Evolutionary conservation across 2,113 vertebrate genomes (phyloP).

Genomic region (Rhynchopsitta pachyrhyncha): DNA sequence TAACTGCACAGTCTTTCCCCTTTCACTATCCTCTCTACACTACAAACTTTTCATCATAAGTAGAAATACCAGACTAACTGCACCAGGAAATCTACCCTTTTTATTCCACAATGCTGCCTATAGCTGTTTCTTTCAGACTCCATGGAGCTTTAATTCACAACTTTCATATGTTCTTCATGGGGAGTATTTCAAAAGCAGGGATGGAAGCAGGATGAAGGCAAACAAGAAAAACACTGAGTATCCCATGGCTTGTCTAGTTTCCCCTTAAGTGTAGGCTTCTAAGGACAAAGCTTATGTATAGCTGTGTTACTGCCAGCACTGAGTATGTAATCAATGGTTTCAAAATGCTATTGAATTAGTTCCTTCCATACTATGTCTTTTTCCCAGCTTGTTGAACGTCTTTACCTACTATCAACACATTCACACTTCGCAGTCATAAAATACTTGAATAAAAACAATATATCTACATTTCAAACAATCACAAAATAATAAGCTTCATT

Average conservation of each 20-base stretch:
- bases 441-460: background rate
- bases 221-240: slow-evolving; percentile 3
- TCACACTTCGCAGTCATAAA: background rate
- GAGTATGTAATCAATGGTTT: background rate
- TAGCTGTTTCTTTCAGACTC: background rate
- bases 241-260: background rate
- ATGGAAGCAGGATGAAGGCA: background rate
- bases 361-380: background rate
- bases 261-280: background rate
- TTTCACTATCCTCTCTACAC: background rate
- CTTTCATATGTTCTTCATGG: background rate
- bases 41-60: background rate
- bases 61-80: background rate
- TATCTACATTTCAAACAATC: background rate
- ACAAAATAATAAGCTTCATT: background rate
- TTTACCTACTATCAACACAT: background rate
- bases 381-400: background rate
- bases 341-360: background rate
- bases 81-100: background rate
- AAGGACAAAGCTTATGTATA: background rate
- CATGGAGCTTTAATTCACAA: slow-evolving; percentile 30
- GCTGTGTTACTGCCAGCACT: background rate
- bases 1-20: background rate
- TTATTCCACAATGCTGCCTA: background rate
- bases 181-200: slow-evolving; percentile 10